These are phyloP conservation scores for Byasa hedistus DNA, from an alignment of 2,888 invertebrate species.

Conservation along the genomic window DNA sequence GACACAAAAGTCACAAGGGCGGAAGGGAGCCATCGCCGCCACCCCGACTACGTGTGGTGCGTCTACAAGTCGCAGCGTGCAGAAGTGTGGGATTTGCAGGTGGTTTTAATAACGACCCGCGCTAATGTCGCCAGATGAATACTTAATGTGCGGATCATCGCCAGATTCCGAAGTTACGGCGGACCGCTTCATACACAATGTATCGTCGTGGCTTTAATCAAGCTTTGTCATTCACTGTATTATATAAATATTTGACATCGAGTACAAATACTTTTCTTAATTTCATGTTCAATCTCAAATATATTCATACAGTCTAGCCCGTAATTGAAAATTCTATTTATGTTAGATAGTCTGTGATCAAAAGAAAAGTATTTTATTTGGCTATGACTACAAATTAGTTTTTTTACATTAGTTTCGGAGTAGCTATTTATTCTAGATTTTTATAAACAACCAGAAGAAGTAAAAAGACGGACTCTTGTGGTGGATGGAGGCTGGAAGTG, in stretches of 20 bases:
- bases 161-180: constrained; percentile 50
- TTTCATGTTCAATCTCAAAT: too few species aligned
- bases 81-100: constrained; percentile 73
- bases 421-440: too few species aligned
- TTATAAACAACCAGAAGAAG: too few species aligned
- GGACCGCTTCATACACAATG: constrained; percentile 53
- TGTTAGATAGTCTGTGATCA: too few species aligned
- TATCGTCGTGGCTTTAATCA: constrained; percentile 2
- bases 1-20: constrained; percentile 78
- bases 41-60: constrained; percentile 63
- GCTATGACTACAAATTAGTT: too few species aligned
- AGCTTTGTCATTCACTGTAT: background rate
- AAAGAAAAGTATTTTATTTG: too few species aligned
- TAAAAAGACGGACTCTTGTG: too few species aligned
- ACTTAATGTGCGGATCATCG: constrained; percentile 75
- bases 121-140: constrained; percentile 79
- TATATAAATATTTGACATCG: background rate
- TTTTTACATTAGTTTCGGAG: too few species aligned
- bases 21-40: constrained; percentile 55
- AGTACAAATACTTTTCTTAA: background rate
- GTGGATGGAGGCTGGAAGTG: too few species aligned
- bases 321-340: too few species aligned
- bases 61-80: constrained; percentile 57
- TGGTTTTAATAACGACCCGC: constrained; percentile 78
- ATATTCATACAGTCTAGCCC: too few species aligned